Conservation (phyloP, 2,888 invertebrate genomes). For the Parnassius glacialis region DNA sequence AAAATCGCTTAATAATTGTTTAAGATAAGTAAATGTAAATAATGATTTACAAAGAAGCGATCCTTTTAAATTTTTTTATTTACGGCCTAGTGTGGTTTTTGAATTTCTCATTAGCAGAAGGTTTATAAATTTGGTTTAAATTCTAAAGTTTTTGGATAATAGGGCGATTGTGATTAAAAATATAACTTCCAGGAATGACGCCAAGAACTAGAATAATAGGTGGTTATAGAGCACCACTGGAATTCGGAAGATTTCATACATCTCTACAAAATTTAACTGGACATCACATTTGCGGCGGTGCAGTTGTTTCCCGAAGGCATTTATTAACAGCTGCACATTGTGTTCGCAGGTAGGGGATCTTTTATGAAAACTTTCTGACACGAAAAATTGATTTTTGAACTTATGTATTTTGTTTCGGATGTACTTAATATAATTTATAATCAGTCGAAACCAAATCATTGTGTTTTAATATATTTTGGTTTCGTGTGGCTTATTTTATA, state of each 20-base stretch:
- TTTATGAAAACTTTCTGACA: too few relatives aligned
- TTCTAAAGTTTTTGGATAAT: background rate
- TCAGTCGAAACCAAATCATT: too few relatives aligned
- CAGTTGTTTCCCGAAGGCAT: slow-evolving; percentile 56
- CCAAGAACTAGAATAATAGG: slow-evolving; percentile 50
- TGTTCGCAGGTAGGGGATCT: slow-evolving; percentile 32
- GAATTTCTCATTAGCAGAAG: slow-evolving; percentile 14
- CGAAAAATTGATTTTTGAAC: too few relatives aligned
- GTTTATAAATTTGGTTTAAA: slow-evolving; percentile 5
- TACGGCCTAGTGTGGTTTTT: slow-evolving; percentile 18
- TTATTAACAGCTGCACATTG: slow-evolving; percentile 70
- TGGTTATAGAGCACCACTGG: slow-evolving; percentile 51
- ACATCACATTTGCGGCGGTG: slow-evolving; percentile 68
- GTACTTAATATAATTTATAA: too few relatives aligned
- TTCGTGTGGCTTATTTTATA: too few relatives aligned
- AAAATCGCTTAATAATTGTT: background rate
- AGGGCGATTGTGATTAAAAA: slow-evolving; percentile 8
- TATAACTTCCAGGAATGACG: slow-evolving; percentile 27
- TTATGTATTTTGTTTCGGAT: too few relatives aligned
- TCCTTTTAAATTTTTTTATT: slow-evolving; percentile 14
- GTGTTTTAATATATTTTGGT: too few relatives aligned
- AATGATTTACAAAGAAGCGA: slow-evolving; percentile 14
- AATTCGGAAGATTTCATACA: slow-evolving; percentile 59
- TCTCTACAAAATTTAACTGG: slow-evolving; percentile 66
- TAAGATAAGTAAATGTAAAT: slow-evolving; percentile 1